Conservation (phyloP, 2,888 invertebrate genomes). For the Melanostoma mellinum region DNA sequence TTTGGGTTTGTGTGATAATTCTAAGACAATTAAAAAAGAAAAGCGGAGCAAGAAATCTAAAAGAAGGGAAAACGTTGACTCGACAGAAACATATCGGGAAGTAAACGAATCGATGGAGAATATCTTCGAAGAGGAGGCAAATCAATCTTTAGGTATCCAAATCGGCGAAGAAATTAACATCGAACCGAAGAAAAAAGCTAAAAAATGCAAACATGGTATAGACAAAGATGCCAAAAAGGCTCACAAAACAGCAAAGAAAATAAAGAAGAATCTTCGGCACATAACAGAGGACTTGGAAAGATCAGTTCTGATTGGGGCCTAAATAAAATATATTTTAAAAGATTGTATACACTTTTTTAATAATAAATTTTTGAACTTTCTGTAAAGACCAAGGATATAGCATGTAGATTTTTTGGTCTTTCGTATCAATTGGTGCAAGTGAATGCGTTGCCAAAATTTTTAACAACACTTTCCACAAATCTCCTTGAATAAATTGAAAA, state of each 20-base stretch:
- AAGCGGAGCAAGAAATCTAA: slow-evolving; percentile 45
- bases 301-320: slow-evolving; percentile 1
- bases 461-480: no score
- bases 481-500: no score
- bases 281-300: slow-evolving; percentile 39
- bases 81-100: slow-evolving; percentile 28
- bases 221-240: slow-evolving; percentile 59
- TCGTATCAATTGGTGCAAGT: no score
- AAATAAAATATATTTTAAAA: background rate
- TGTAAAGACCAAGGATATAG: no score
- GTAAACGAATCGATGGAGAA: background rate
- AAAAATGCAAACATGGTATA: slow-evolving; percentile 64
- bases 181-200: slow-evolving; percentile 42
- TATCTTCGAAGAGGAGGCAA: background rate
- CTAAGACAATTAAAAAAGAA: slow-evolving; percentile 43
- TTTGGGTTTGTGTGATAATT: slow-evolving; percentile 26
- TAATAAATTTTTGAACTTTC: background rate
- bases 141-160: no score
- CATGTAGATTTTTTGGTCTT: no score
- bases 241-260: slow-evolving; percentile 48
- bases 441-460: no score
- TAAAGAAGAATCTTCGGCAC: slow-evolving; percentile 37
- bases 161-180: background rate
- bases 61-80: background rate
- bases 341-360: background rate